Evolutionary conservation across 2,797 vertebrate species (phyloP), one percentile per base, ranked within the genome.

Genomic region (Ctenopoma kingsleyae): DNA sequence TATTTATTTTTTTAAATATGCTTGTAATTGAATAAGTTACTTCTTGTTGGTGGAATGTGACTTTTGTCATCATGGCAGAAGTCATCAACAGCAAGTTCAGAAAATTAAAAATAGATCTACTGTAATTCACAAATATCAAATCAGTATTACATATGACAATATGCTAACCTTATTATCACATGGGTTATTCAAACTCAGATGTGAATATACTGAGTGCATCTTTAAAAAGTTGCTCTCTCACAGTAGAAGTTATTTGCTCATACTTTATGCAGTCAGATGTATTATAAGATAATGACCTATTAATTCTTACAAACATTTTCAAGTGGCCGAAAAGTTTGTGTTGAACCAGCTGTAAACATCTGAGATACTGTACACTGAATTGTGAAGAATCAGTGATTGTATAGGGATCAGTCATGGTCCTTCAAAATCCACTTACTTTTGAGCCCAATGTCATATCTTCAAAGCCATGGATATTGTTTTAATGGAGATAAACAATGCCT

Each of bases 381-480:
- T 51, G 43, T 74, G 41, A 67, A 25, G 40, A 61, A 32, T 81
- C 51, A 17, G 53, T 69, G 67, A 75, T 77, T 74, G 79, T 30
- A 30, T 72, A 67, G 13, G 54, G 68, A 70, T 78, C 51, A 17
- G 8, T 68, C 44, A 20, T 54, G 53, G 27, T 76, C 23, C 47
- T 74, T 66, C 53, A 51, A 8, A 66, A 61, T 47, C 51, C 20
- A 44, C 11, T 49, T 75, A 25, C 73, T 71, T 74, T 73, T 41
- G n/a, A 67, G 63, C 74, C 56, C 53, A 61, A 4, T 71, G 30
- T 80, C 76, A 81, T 87, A 53, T 77, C 65, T 69, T 80, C n/a
- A 63, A 85, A 87, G 86, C 88, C 90, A 91, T 91, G 75, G 49
- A 86, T 81, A 74, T 87, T 83, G 55, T 82, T 86, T 82, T 53